phyloP scores from a whole-genome alignment of 2,888 invertebrate species.

The Microctonus brassicae region DNA sequence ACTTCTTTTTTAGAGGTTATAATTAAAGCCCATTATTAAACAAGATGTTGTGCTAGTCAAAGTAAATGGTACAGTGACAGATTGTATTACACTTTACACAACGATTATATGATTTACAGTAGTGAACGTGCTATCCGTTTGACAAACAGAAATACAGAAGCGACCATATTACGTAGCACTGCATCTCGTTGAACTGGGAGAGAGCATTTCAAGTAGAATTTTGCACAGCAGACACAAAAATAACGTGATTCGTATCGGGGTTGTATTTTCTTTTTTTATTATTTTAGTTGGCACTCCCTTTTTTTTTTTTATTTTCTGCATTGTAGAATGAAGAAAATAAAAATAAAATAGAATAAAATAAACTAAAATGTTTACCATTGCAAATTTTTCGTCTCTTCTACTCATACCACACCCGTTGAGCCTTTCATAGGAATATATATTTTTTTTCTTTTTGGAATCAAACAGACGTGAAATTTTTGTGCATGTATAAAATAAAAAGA shows the following conservation, averaged over 20 bases:
- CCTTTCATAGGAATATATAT: constrained; percentile 24
- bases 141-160: neutral
- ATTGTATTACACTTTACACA: neutral
- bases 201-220: neutral
- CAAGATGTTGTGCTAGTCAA: too few species aligned
- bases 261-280: neutral
- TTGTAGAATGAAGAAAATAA: neutral
- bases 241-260: neutral
- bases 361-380: constrained; percentile 20
- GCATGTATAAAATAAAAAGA: constrained; percentile 5
- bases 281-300: neutral
- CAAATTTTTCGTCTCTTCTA: constrained; percentile 13
- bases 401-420: neutral
- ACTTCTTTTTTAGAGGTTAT: too few species aligned
- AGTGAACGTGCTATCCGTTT: neutral
- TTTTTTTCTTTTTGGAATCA: constrained; percentile 28
- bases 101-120: neutral
- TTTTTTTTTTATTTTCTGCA: neutral
- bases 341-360: constrained; percentile 15
- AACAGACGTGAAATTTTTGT: constrained; percentile 28
- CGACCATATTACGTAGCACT: neutral
- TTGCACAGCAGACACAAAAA: neutral
- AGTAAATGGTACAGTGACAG: too few species aligned
- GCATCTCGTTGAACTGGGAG: neutral
- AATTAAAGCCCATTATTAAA: too few species aligned